Evolutionary conservation across 2,797 vertebrate genomes (phyloP), one percentile per base, ranked within the genome.

Genomic region (Phaenicophaeus curvirostris): DNA sequence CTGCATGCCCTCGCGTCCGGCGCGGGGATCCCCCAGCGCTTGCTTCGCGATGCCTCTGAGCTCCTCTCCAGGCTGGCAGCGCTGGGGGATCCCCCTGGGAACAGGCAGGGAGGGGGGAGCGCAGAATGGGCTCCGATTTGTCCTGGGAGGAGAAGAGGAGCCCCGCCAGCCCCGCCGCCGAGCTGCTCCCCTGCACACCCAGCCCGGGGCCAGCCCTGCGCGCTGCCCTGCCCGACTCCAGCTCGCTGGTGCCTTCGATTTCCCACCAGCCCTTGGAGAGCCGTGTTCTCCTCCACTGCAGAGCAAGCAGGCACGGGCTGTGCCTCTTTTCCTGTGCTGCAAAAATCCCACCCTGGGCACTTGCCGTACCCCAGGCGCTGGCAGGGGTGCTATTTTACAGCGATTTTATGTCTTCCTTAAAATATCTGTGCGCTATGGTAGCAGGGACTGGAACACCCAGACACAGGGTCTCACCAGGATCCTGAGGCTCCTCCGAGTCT

Each of bases 351-450:
- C 51, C 75, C 87, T 24, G 88, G 79, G 75, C 59, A 5, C 57
- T 12, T 13, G 66, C 57, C 31, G 12, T 14, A 3, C 33, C 59
- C 85, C 77, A 27, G 85, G 61, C 57, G 73, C 76, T 85, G 94
- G 72, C 85, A 78, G 87, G 82, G 89, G 85, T 94, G 92, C 96
- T 96, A 81, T 79, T 94, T 83, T 68, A 71, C 92, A 67, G 2
- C 9, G 7, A 44, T 59, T 90, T 94, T 86, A 6, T 44, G 89
- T 91, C 94, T 95, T 94, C 95, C 96, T 96, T 74, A 24, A 24
- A 48, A 63, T 42, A 18, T 8, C 59, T 59, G 65, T 11, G 91
- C 8, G 90, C 72, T 53, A 12, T 0, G 14, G 87, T 57, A 57
- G 57, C 53, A 23, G 71, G 77, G 57, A 9, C 27, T 4, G 76